Base-by-base conservation (phyloP, 1,140 invertebrate genomes). In the Neocloeon triangulifer region DNA sequence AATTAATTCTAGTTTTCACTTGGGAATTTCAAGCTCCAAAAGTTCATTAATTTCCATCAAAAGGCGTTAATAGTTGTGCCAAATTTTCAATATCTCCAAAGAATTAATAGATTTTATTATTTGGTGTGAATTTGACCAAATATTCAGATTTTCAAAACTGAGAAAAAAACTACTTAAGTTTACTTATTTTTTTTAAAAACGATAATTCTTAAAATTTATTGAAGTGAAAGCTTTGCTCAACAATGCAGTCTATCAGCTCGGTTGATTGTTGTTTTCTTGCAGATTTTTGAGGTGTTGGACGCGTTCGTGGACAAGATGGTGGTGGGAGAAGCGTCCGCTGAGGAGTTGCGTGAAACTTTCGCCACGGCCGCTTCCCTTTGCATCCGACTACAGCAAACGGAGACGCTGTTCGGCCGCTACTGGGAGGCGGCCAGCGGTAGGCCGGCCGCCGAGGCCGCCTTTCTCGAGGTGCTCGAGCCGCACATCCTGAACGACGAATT, bases 231-330 rank as follows among this genome's bases (percentile, higher is more conserved):
- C n/a, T n/a, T n/a, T n/a, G n/a, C n/a, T n/a, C n/a, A n/a, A n/a
- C n/a, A n/a, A n/a, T n/a, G n/a, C n/a, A n/a, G n/a, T n/a, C n/a
- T n/a, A n/a, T n/a, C n/a, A n/a, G n/a, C n/a, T n/a, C n/a, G n/a
- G n/a, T n/a, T n/a, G n/a, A n/a, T n/a, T n/a, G 10, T 21, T 16
- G 20, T 38, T 7, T 12, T 19, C 4, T 21, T 36, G 12, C 51
- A 66, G 45, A 60, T 66, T 36, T 51, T 67, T 43, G 60, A 66
- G 15, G 52, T 68, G 30, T 43, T 68, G 19, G 57, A 62, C 45
- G 48, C 53, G 20, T 56, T 53, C 36, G 51, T 59, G 14, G 57
- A 61, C 21, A 32, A 52, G 27, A 39, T 42, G 12, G 30, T 43
- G 17, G 25, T 37, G 20, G 32, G 22, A 7, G 25, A 30, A 22